phyloP scores from a whole-genome alignment of 92 coral and sea anemone species.

The Siderastrea radians region DNA sequence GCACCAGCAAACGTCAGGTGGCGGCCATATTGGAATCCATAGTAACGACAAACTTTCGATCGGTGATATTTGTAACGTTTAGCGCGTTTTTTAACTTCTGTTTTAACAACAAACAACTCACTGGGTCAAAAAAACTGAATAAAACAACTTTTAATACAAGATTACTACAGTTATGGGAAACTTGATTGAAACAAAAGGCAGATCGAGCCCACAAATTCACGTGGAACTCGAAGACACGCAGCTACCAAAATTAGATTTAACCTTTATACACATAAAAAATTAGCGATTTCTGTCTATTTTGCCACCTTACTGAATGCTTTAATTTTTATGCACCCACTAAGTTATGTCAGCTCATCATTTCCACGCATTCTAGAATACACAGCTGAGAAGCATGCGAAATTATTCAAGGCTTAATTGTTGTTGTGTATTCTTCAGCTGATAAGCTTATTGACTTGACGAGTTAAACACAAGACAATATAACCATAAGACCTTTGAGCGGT shows the following conservation, averaged over 20 bases:
- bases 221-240: background rate
- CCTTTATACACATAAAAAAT: background rate
- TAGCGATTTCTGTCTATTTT: background rate
- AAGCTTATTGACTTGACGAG: background rate
- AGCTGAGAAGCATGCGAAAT: background rate
- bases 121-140: background rate
- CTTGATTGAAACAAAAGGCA: background rate
- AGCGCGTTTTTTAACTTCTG: background rate
- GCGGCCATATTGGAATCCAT: conserved; percentile 36
- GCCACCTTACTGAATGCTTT: background rate
- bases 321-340: background rate
- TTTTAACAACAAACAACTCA: conserved; percentile 7
- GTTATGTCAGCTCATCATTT: background rate
- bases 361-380: background rate
- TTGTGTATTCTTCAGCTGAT: background rate
- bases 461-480: background rate
- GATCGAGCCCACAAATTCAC: conserved; percentile 14
- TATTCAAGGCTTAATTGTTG: background rate
- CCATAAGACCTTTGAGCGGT: background rate
- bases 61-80: conserved; percentile 1
- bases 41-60: conserved; percentile 26
- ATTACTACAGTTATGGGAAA: background rate
- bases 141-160: background rate
- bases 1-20: background rate
- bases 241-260: background rate